Evolutionary conservation across 2,113 vertebrate species (phyloP), one percentile per base, ranked within the genome.

Genomic region (Propithecus coquereli): DNA sequence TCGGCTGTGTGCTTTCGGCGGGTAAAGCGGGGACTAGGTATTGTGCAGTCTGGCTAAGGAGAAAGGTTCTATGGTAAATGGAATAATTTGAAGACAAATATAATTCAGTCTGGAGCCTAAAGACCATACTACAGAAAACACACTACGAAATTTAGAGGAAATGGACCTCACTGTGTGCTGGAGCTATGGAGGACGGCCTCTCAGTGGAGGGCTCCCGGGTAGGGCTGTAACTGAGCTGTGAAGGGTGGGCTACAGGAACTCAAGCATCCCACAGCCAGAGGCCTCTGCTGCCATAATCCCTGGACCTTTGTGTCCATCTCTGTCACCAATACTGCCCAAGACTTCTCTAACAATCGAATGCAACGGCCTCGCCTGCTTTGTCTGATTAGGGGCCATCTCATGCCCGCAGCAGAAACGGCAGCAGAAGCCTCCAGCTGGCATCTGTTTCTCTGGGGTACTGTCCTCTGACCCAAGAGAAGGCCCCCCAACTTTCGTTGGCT

Each of bases 21-120:
- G 16, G 3, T n/a, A 40, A 61, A 34, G 59, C 17, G 3, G 6
- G 13, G 2, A 23, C 4, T 45, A 23, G 40, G 4, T 16, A 4
- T 32, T n/a, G 32, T 80, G 71, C 34, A 32, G 23, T 77, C 18
- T 47, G 59, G 23, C n/a, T 87, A 11, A 59, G 87, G 30, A 87
- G 82, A 84, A 84, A 82, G 13, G 8, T 32, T 81, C 91, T 25
- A 34, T 32, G 70, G 45, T 8, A 81, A 74, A 74, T 68, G 37
- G 87, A 82, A 34, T 45, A 71, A 76, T 50, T 43, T 85, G 59
- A 52, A 50, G 8, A 66, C 68, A 74, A 61, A n/a, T n/a, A 43
- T 57, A 70, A 50, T 70, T 54, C 27, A 23, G 4, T 13, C 25
- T 81, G 18, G 79, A 86, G 52, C 12, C 22, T 22, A 85, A 82